phyloP scores from a whole-genome alignment of 2,888 invertebrate genomes.

The Coronaproctus castanopsis region DNA sequence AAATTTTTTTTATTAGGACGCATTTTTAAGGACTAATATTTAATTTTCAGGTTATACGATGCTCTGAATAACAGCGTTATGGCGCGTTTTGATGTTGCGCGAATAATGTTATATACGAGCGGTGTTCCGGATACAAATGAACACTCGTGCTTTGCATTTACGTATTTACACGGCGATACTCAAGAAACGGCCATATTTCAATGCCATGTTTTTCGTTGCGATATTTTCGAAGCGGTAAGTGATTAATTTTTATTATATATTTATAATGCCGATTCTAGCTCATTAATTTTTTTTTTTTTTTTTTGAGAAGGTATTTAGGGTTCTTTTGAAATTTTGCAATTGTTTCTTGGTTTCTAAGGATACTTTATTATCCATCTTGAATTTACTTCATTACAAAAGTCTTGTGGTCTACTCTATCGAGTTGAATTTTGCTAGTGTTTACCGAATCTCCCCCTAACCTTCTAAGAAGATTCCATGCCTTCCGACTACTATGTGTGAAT shows the following conservation, averaged over 20 bases:
- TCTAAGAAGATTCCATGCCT: no score
- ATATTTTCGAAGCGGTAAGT: conserved; percentile 77
- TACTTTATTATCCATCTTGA: no score
- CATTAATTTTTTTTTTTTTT: conserved; percentile 9
- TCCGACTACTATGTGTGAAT: no score
- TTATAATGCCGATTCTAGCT: not conserved
- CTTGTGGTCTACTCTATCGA: no score
- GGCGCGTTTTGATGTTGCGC: conserved; percentile 72
- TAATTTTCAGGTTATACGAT: conserved; percentile 51
- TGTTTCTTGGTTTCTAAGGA: no score
- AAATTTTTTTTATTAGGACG: no score
- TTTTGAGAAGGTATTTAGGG: conserved; percentile 4
- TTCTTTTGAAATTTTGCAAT: no score
- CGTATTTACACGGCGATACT: conserved; percentile 72
- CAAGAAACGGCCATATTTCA: conserved; percentile 76
- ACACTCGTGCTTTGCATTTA: conserved; percentile 92
- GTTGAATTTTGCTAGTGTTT: no score
- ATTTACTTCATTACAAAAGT: no score
- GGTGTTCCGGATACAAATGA: conserved; percentile 65
- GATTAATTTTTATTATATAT: conserved; percentile 1
- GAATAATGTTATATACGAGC: conserved; percentile 84
- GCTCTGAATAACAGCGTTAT: conserved; percentile 60
- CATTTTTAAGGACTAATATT: no score
- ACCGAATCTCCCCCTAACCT: no score
- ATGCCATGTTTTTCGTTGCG: conserved; percentile 93